phyloP scores from a whole-genome alignment of 2,888 invertebrate genomes.

The Disparrhopalites patrizii region DNA sequence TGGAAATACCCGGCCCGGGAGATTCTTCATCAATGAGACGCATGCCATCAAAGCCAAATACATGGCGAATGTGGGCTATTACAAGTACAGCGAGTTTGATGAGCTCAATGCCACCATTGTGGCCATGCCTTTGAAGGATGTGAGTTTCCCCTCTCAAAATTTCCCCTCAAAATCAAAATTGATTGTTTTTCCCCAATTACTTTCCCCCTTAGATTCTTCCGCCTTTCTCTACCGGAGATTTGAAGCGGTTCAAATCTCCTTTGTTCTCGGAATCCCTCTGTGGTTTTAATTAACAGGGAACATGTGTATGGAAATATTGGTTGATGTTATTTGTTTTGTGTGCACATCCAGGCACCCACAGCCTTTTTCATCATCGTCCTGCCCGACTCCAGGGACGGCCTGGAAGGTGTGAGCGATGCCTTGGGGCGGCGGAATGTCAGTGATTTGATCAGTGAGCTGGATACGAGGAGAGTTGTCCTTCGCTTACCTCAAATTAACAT shows the following conservation, averaged over 20 bases:
- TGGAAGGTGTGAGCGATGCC: constrained; percentile 17
- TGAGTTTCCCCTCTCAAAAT: no score
- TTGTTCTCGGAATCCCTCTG: no score
- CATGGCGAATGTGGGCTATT: constrained; percentile 45
- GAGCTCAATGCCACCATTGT: constrained; percentile 37
- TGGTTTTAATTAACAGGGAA: no score
- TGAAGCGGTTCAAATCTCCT: no score
- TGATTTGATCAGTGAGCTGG: constrained; percentile 33
- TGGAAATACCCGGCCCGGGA: constrained; percentile 35
- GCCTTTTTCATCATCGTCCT: constrained; percentile 20
- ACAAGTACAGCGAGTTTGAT: constrained; percentile 38
- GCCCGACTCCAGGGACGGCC: constrained; percentile 17
- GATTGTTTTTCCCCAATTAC: no score
- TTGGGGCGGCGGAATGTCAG: constrained; percentile 25
- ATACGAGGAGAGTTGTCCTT: constrained; percentile 38
- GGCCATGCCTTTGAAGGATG: constrained; percentile 41
- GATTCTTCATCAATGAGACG: constrained; percentile 45
- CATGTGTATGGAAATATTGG: no score
- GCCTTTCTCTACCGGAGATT: no score
- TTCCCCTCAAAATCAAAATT: no score
- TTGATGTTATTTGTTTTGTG: background rate
- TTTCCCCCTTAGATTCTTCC: no score
- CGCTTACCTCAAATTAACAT: constrained; percentile 41
- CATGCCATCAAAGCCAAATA: constrained; percentile 44
- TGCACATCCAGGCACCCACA: constrained; percentile 23